Evolutionary conservation across 2,797 vertebrate genomes (phyloP).

Genomic region (Tympanoctomys barrerae): DNA sequence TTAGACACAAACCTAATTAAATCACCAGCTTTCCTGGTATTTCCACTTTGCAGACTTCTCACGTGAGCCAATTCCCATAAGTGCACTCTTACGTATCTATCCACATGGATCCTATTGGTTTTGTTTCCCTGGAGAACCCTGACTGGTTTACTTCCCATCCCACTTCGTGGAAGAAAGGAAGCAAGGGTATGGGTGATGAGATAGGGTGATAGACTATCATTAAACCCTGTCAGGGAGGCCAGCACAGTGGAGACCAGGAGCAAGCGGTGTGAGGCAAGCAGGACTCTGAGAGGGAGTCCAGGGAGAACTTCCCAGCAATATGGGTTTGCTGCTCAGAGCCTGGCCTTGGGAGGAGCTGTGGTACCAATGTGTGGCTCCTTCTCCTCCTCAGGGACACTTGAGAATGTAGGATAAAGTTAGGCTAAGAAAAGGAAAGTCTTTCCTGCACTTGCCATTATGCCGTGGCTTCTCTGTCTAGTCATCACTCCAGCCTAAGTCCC

Average conservation of each 20-base stretch:
- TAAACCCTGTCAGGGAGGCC: neutral
- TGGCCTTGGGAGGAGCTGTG: neutral
- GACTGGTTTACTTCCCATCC: neutral
- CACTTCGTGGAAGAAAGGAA: constrained; percentile 24
- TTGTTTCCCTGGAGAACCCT: constrained; percentile 1
- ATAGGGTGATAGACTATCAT: neutral
- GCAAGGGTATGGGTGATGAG: neutral
- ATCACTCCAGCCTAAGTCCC: neutral
- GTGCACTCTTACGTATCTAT: neutral
- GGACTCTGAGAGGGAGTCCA: neutral
- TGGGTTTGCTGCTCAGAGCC: neutral
- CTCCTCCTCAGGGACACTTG: neutral
- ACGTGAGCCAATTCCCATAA: neutral
- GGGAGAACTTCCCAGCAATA: neutral
- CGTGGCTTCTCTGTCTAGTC: neutral
- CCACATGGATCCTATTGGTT: neutral
- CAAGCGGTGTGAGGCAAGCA: neutral
- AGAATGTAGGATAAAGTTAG: neutral
- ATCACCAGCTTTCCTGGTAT: neutral
- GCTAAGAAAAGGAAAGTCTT: neutral
- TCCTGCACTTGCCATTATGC: neutral
- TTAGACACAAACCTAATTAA: neutral
- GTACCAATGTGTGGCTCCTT: too few species aligned
- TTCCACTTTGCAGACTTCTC: neutral
- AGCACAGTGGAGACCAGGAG: neutral